A percentile compares a stretch with the other conserved stretches of the same genome.
Conservation (phyloP, 2,113 vertebrate species). For the Oxyura jamaicensis region DNA sequence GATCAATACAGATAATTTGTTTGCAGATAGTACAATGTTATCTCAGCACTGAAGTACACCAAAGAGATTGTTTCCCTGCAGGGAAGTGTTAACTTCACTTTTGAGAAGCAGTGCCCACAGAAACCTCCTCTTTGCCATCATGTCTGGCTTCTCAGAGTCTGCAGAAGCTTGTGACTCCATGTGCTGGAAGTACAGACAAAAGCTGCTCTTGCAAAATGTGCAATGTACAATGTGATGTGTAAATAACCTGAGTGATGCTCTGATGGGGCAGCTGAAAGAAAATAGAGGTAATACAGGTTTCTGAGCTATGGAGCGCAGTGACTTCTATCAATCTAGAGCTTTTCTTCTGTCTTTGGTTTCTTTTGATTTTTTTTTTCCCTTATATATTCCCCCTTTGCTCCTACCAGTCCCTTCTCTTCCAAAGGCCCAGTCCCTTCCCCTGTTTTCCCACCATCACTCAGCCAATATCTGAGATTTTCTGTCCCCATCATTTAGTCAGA, state of each 20-base stretch:
- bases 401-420: background rate
- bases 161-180: fast-evolving
- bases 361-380: background rate
- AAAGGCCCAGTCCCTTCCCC: background rate
- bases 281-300: background rate
- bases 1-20: conserved; percentile 29
- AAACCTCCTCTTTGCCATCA: background rate
- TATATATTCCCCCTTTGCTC: background rate
- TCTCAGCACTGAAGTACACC: background rate
- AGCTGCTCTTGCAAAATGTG: background rate
- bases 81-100: background rate
- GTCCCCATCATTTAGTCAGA: background rate
- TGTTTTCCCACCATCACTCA: background rate
- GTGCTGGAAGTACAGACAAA: background rate
- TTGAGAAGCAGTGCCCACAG: background rate
- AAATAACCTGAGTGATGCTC: background rate
- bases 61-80: background rate
- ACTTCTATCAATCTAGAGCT: background rate
- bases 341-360: background rate
- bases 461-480: background rate
- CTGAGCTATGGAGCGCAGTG: background rate
- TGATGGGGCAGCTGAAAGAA: background rate
- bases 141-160: background rate
- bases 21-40: background rate
- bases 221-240: background rate